These are phyloP conservation scores for Zoanthus sansibaricus DNA, from an alignment of 92 coral and sea anemone genomes.

Conservation along the genomic window DNA sequence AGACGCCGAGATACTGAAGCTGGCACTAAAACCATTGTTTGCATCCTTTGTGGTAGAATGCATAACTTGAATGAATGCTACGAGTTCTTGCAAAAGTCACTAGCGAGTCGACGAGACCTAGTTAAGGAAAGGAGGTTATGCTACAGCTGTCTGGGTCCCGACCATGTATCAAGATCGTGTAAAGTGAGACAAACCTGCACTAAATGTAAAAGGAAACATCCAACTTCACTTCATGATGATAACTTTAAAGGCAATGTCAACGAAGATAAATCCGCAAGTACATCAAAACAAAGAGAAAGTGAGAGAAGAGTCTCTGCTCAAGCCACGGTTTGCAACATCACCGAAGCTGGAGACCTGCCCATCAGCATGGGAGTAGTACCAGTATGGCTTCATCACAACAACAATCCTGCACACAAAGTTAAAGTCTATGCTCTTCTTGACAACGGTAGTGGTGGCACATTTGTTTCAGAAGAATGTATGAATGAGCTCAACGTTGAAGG, in stretches of 20 bases:
- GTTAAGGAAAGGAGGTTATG: conserved; percentile 43
- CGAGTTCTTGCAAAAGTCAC: conserved; percentile 63
- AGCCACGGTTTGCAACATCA: conserved; percentile 56
- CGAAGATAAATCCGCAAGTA: conserved; percentile 1
- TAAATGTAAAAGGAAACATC: conserved; percentile 72
- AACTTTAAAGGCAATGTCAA: conserved; percentile 42
- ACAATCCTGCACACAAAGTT: conserved; percentile 19
- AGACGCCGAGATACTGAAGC: conserved; percentile 16
- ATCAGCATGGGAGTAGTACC: conserved; percentile 75
- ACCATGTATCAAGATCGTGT: conserved; percentile 69
- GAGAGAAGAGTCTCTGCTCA: conserved; percentile 39
- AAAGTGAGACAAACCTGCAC: conserved; percentile 49
- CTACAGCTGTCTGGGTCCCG: conserved; percentile 45
- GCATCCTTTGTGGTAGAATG: conserved; percentile 58
- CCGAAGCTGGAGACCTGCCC: conserved; percentile 69
- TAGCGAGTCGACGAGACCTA: conserved; percentile 63
- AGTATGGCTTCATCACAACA: conserved; percentile 68
- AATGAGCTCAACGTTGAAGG: too few relatives aligned
- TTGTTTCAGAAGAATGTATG: conserved; percentile 56
- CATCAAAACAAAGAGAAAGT: conserved; percentile 5
- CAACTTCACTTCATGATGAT: conserved; percentile 69
- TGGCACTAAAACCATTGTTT: background rate
- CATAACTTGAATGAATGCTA: conserved; percentile 55
- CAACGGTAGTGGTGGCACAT: conserved; percentile 75
- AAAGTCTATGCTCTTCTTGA: background rate